Evolutionary conservation across 1,140 invertebrate genomes (phyloP).

Genomic region (Drosophila repletoides): DNA sequence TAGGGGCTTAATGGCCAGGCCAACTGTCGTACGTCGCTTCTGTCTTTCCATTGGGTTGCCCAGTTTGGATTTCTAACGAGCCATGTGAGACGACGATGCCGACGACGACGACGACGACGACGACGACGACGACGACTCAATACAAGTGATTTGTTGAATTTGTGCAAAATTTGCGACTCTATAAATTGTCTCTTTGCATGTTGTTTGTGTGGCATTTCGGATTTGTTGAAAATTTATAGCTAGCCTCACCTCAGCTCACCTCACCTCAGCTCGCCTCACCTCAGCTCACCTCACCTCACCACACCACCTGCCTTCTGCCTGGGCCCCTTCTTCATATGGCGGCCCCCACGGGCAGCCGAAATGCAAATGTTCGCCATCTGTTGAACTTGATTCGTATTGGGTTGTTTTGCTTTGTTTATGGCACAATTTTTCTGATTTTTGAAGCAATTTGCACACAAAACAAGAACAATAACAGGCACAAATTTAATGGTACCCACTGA

Average conservation of each 20-base stretch:
- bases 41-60: too few relatives aligned
- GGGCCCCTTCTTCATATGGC: not conserved
- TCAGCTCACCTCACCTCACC: not conserved
- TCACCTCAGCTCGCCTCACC: not conserved
- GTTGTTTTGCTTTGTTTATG: slow-evolving; percentile 21
- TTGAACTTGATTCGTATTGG: slow-evolving; percentile 54
- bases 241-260: slow-evolving; percentile 8
- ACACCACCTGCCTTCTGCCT: not conserved
- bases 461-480: slow-evolving; percentile 6
- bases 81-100: slow-evolving; percentile 46
- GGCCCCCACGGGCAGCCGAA: slow-evolving; percentile 26
- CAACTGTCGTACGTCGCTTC: slow-evolving; percentile 18
- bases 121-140: slow-evolving; percentile 26
- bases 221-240: slow-evolving; percentile 43
- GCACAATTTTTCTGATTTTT: slow-evolving; percentile 35
- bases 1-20: slow-evolving; percentile 50
- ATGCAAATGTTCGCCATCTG: slow-evolving; percentile 62
- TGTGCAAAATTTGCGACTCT: slow-evolving; percentile 53
- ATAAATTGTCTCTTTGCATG: slow-evolving; percentile 52
- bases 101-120: slow-evolving; percentile 8
- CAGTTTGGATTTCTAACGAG: slow-evolving; percentile 62
- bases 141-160: slow-evolving; percentile 63
- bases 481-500: slow-evolving; percentile 11
- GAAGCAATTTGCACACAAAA: slow-evolving; percentile 36
- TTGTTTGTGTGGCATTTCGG: slow-evolving; percentile 24